phyloP scores from a whole-genome alignment of 92 coral and sea anemone species.

The Actinostola sp. region DNA sequence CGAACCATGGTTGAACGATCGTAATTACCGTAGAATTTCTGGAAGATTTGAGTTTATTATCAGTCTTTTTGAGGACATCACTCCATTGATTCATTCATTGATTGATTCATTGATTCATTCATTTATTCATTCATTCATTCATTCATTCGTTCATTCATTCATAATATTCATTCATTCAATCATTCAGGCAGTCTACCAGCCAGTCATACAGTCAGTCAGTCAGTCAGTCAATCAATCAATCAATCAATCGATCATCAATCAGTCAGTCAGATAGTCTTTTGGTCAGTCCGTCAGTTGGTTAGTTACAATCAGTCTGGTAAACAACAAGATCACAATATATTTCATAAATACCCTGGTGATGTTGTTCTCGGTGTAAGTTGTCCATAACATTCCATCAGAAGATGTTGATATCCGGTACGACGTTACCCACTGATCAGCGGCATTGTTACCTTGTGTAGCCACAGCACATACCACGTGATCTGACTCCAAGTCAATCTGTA shows the following conservation, averaged over 20 bases:
- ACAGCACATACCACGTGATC: slow-evolving; percentile 39
- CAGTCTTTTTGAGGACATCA: too few relatives aligned
- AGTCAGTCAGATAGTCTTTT: background rate
- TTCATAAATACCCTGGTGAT: slow-evolving; percentile 22
- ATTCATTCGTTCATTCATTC: too few relatives aligned
- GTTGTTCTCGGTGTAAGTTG: slow-evolving; percentile 38
- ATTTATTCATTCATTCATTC: too few relatives aligned
- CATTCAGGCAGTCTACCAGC: too few relatives aligned
- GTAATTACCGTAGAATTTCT: slow-evolving; percentile 15
- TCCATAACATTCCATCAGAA: slow-evolving; percentile 27
- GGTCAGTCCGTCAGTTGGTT: background rate
- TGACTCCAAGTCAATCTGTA: slow-evolving; percentile 34
- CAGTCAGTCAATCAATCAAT: too few relatives aligned
- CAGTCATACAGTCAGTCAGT: too few relatives aligned
- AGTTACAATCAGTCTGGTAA: background rate
- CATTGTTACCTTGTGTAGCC: slow-evolving; percentile 36
- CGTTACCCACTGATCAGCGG: slow-evolving; percentile 48
- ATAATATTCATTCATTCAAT: too few relatives aligned
- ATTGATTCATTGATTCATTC: background rate
- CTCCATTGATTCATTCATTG: background rate
- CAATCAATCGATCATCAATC: too few relatives aligned
- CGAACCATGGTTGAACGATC: slow-evolving; percentile 2
- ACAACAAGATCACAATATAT: background rate
- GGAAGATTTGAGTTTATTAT: too few relatives aligned
- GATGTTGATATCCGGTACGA: slow-evolving; percentile 41